phyloP scores from a whole-genome alignment of 92 coral and sea anemone species.

The Zoanthus gigantus region DNA sequence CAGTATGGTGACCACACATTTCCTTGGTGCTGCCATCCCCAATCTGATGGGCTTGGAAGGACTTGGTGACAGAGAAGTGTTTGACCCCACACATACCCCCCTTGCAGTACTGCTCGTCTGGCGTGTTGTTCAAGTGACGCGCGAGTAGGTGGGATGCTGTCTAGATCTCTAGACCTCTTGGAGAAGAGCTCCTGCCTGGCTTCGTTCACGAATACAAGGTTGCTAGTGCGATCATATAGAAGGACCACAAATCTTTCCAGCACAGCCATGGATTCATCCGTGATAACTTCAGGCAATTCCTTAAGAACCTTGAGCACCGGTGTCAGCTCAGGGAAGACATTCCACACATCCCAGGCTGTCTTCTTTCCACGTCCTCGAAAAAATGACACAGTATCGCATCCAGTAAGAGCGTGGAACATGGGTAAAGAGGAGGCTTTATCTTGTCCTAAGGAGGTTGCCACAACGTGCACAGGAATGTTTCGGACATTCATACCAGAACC shows the following conservation, averaged over 20 bases:
- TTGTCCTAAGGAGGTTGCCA: background rate
- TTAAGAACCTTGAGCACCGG: background rate
- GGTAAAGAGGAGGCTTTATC: background rate
- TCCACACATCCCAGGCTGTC: slow-evolving; percentile 24
- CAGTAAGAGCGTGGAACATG: slow-evolving; percentile 11
- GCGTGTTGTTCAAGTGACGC: background rate
- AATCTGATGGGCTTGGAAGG: slow-evolving; percentile 20
- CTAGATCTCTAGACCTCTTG: background rate
- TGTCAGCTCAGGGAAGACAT: background rate
- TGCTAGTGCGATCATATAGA: background rate
- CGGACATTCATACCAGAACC: background rate
- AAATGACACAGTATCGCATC: background rate
- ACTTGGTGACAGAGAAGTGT: background rate
- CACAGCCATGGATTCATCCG: background rate
- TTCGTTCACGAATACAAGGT: background rate
- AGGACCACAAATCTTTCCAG: background rate
- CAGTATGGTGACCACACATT: slow-evolving; percentile 29
- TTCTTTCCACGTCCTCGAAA: background rate
- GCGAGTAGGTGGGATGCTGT: background rate
- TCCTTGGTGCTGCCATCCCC: slow-evolving; percentile 28
- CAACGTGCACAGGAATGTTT: background rate
- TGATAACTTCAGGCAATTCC: background rate
- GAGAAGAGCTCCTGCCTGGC: background rate
- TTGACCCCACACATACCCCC: slow-evolving; percentile 32
- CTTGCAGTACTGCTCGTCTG: background rate